phyloP scores from a whole-genome alignment of 2,113 vertebrate genomes.

The Vulpes vulpes region DNA sequence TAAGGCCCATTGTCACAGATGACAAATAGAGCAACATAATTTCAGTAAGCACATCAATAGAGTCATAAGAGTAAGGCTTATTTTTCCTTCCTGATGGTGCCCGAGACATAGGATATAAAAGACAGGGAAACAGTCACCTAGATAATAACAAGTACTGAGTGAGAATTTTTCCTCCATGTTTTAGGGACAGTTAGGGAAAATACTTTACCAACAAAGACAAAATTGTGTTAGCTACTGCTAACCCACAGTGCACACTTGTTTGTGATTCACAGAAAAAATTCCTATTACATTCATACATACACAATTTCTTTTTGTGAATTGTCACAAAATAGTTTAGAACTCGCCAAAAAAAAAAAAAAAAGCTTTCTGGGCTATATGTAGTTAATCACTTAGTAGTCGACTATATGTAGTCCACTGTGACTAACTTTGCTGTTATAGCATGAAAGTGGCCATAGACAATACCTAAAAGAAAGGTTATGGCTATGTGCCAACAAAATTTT shows the following conservation, averaged over 20 bases:
- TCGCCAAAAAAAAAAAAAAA: neutral
- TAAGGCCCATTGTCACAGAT: neutral
- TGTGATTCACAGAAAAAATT: neutral
- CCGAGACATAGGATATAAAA: neutral
- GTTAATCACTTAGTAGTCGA: too few species aligned
- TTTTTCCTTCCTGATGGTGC: neutral
- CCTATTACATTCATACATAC: neutral
- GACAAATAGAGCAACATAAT: neutral
- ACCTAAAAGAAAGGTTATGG: neutral
- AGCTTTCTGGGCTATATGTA: neutral
- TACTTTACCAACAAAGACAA: neutral
- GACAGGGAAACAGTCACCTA: neutral
- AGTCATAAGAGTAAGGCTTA: neutral
- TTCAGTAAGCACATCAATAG: neutral
- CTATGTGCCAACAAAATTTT: neutral
- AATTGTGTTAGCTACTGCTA: neutral
- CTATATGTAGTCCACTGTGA: neutral
- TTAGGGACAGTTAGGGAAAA: neutral
- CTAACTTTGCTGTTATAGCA: neutral
- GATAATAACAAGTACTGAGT: neutral
- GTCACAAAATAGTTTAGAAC: slow-evolving; percentile 2
- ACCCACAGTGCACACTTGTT: neutral
- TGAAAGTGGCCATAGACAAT: neutral
- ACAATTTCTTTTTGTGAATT: neutral
- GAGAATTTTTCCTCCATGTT: neutral